A percentile compares a stretch with the other conserved stretches of the same genome.
Conservation (phyloP, 1,140 invertebrate species). For the Drosophila arizonae region DNA sequence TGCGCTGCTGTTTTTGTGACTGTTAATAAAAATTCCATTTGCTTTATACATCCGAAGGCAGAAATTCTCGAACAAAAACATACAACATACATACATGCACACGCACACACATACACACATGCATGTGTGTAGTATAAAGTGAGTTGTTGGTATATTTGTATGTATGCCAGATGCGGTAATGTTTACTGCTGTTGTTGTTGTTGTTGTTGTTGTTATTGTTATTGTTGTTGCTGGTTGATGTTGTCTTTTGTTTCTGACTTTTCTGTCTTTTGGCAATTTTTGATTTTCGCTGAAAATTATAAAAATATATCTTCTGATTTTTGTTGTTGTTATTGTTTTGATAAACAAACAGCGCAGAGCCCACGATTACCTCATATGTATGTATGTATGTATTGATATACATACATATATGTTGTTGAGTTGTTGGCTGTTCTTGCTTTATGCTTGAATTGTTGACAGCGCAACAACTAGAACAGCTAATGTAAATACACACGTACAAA, state of each 20-base stretch:
- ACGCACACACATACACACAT: slow-evolving; percentile 1
- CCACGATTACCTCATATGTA: slow-evolving; percentile 50
- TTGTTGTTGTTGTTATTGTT: slow-evolving; percentile 2
- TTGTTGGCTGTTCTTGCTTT: slow-evolving; percentile 9
- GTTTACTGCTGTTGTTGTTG: slow-evolving; percentile 36
- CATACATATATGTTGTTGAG: slow-evolving; percentile 31
- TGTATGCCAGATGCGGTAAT: slow-evolving; percentile 61
- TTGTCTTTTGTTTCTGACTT: slow-evolving; percentile 11
- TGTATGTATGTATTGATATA: slow-evolving; percentile 21
- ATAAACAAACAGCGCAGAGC: slow-evolving; percentile 37
- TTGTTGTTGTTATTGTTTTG: slow-evolving; percentile 28
- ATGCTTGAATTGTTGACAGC: slow-evolving; percentile 40
- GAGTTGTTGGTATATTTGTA: slow-evolving; percentile 9
- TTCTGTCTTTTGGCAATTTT: slow-evolving; percentile 46
- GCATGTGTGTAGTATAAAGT: background rate
- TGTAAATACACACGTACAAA: slow-evolving; percentile 16
- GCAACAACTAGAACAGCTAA: slow-evolving; percentile 16
- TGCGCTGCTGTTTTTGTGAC: slow-evolving; percentile 46
- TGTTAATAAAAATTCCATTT: slow-evolving; percentile 69
- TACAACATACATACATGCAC: slow-evolving; percentile 2
- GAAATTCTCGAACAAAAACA: slow-evolving; percentile 37
- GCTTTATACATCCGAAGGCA: slow-evolving; percentile 33
- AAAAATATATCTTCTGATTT: slow-evolving; percentile 13
- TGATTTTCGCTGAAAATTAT: slow-evolving; percentile 33
- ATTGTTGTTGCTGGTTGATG: background rate